Conservation (phyloP, 2,888 invertebrate species). For the Drosophila phalerata region DNA sequence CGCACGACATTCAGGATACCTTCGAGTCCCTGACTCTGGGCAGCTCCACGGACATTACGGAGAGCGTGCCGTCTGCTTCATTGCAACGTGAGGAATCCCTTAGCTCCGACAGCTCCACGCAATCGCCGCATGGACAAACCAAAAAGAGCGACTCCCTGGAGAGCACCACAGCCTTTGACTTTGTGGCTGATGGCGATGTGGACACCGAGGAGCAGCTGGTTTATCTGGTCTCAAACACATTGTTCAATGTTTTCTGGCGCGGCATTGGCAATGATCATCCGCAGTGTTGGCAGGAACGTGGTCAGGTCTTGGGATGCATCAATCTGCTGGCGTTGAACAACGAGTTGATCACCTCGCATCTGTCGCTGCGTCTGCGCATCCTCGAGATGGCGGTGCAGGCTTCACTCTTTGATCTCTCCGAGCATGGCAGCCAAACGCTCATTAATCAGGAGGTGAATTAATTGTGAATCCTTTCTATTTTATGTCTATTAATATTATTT, state of each 20-base stretch:
- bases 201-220: slow-evolving; percentile 87
- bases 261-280: slow-evolving; percentile 87
- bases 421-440: slow-evolving; percentile 85
- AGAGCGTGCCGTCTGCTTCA: slow-evolving; percentile 45
- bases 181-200: slow-evolving; percentile 83
- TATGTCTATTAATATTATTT: background rate
- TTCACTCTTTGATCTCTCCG: slow-evolving; percentile 87
- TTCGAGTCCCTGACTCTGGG: slow-evolving; percentile 83
- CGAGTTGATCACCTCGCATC: slow-evolving; percentile 87
- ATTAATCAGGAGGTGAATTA: slow-evolving; percentile 85
- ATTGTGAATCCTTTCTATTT: background rate
- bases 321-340: slow-evolving; percentile 87
- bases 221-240: slow-evolving; percentile 87
- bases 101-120: slow-evolving; percentile 84
- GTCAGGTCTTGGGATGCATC: slow-evolving; percentile 88
- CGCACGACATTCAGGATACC: slow-evolving; percentile 85
- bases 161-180: slow-evolving; percentile 77
- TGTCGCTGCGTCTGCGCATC: slow-evolving; percentile 87
- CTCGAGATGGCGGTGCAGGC: slow-evolving; percentile 88
- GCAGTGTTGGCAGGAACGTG: slow-evolving; percentile 88
- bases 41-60: slow-evolving; percentile 74
- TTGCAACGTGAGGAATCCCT: slow-evolving; percentile 80
- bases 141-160: slow-evolving; percentile 81
- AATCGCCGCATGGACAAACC: slow-evolving; percentile 70
- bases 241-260: slow-evolving; percentile 88